Conservation (phyloP, 2,797 vertebrate species). For the Eulemur mongoz region DNA sequence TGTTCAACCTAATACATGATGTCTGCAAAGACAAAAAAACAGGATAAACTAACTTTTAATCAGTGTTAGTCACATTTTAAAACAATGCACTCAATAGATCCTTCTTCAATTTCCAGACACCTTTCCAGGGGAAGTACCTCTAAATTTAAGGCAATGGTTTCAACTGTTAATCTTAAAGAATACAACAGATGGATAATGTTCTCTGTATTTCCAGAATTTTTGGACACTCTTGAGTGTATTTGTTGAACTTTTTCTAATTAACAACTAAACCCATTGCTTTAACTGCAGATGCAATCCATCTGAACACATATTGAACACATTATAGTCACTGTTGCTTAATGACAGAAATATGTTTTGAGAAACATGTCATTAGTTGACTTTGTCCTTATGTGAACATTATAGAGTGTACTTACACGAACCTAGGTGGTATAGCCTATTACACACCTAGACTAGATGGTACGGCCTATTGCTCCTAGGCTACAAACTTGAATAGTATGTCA, state of each 20-base stretch:
- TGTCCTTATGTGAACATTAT: neutral
- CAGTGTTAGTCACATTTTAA: neutral
- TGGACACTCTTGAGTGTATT: neutral
- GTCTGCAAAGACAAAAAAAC: neutral
- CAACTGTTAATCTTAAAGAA: neutral
- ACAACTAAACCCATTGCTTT: neutral
- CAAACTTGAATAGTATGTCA: neutral
- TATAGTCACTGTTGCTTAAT: neutral
- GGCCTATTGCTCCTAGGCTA: neutral
- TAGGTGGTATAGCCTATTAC: neutral
- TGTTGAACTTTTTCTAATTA: neutral
- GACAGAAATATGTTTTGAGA: neutral
- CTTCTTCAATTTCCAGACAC: neutral
- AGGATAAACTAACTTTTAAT: neutral
- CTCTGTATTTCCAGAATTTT: neutral
- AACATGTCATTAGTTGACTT: neutral
- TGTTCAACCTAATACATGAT: neutral
- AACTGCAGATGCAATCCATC: neutral
- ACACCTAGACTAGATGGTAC: neutral
- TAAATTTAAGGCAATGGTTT: neutral
- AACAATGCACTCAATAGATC: neutral
- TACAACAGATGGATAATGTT: neutral
- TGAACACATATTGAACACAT: neutral
- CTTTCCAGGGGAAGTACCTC: neutral
- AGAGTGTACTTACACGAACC: neutral